phyloP scores from a whole-genome alignment of 2,113 vertebrate genomes.

The Mus pahari region DNA sequence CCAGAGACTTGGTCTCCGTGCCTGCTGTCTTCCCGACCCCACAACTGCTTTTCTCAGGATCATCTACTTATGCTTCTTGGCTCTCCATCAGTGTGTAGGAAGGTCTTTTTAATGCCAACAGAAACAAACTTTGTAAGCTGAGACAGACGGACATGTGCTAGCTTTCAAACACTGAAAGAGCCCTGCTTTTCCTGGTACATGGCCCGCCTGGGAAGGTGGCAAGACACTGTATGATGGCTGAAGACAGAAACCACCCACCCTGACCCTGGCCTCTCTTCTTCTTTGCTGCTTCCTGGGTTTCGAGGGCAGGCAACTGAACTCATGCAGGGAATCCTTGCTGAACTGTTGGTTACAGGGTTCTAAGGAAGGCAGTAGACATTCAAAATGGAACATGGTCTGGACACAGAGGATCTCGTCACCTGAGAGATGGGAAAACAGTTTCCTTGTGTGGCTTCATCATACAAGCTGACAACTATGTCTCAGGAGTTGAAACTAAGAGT shows the following conservation, averaged over 20 bases:
- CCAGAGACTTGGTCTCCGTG: background rate
- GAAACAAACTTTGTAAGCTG: background rate
- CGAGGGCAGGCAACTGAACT: background rate
- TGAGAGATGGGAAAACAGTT: background rate
- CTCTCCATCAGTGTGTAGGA: background rate
- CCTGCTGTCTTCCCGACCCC: too few species aligned
- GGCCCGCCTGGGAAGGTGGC: background rate
- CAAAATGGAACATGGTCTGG: background rate
- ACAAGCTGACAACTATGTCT: background rate
- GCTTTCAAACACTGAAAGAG: background rate
- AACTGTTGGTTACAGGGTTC: background rate
- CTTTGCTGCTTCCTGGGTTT: background rate
- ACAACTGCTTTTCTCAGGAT: background rate
- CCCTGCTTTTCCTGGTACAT: rapidly evolving
- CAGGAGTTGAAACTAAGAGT: background rate
- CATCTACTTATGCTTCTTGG: background rate
- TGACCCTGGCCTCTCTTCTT: background rate
- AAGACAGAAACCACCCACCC: background rate
- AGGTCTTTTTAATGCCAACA: background rate
- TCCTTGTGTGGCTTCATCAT: background rate
- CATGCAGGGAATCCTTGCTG: too few species aligned
- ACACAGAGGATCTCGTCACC: background rate
- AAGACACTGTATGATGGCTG: background rate
- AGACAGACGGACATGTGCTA: background rate
- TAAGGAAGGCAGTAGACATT: background rate